A percentile compares a stretch with the other conserved stretches of the same genome.
phyloP scores from a whole-genome alignment of 30 jellyfish, hydroid and myxozoan species.

The Nemopilema nomurai region DNA sequence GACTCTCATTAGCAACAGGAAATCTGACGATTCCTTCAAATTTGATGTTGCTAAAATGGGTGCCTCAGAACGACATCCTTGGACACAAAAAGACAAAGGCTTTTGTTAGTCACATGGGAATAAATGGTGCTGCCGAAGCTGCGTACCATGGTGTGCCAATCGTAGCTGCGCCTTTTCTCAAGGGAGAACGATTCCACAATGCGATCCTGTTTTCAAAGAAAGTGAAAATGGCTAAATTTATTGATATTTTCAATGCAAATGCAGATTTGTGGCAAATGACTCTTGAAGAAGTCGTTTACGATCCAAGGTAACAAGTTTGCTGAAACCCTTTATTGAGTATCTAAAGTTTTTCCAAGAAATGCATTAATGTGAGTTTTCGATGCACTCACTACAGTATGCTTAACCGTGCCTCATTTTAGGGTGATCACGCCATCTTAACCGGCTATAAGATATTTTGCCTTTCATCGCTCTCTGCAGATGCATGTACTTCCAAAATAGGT shows the following conservation, averaged over 20 bases:
- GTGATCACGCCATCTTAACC: too few species aligned
- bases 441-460: too few species aligned
- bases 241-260: conserved; percentile 41
- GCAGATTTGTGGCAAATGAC: conserved; percentile 41
- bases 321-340: not conserved
- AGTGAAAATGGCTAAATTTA: conserved; percentile 52
- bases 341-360: too few species aligned
- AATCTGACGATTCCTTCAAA: conserved; percentile 1
- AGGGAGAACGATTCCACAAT: conserved; percentile 29
- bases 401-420: too few species aligned
- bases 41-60: conserved; percentile 44
- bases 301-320: conserved; percentile 31
- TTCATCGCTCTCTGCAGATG: too few species aligned
- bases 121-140: conserved; percentile 66
- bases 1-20: not conserved
- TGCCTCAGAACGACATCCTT: conserved; percentile 73
- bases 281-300: conserved; percentile 19
- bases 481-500: too few species aligned
- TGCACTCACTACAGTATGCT: too few species aligned
- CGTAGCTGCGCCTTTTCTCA: conserved; percentile 54
- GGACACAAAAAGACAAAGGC: conserved; percentile 66
- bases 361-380: too few species aligned
- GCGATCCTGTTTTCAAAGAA: conserved; percentile 5
- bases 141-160: conserved; percentile 75
- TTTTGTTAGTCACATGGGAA: conserved; percentile 72